Evolutionary conservation across 1,140 invertebrate species (phyloP), one percentile per base, ranked within the genome.

Genomic region (Drosophila subpulchrella): DNA sequence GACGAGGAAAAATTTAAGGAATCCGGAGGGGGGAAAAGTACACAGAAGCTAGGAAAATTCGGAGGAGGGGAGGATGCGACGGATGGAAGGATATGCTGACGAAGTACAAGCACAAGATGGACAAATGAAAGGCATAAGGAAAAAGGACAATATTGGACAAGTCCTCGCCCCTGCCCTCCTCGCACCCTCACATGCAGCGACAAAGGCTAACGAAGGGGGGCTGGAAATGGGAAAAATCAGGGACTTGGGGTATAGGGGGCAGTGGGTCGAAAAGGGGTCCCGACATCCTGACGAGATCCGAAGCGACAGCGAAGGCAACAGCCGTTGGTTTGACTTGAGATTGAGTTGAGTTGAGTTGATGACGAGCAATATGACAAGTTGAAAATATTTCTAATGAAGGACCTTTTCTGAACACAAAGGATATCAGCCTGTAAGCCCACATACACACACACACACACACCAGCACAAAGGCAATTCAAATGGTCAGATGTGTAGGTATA

Each of bases 311-410:
- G 68, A 60, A 78, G 72, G 75, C 77, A 84, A 78, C 84, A 88
- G 83, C 66, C 71, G 78, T 88, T 86, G 79, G 83, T 79, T 88
- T 86, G 83, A 86, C 83, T 86, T 88, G 83, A 88, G 76, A 81
- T 86, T 86, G 82, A 88, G 83, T 83, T 27, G 82, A 88, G 83
- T 83, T 84, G 84, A 89, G 83, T 89, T 89, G 84, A 89, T 89
- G 84, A 83, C 84, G 77, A 89, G 79, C 86, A 80, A 89, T 80
- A 89, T 89, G 84, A 89, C 84, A 89, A 89, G 77, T 89, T 89
- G 84, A 84, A 89, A 89, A 89, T 89, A 89, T 89, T 89, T 89
- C 79, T 89, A 89, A 89, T 89, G 84, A 89, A 83, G 84, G 84
- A 89, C 84, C 84, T 89, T 83, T 89, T 75, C 63, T 51, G 48